Evolutionary conservation across 2,113 vertebrate species (phyloP), one percentile per base, ranked within the genome.

Genomic region (Lepus europaeus): DNA sequence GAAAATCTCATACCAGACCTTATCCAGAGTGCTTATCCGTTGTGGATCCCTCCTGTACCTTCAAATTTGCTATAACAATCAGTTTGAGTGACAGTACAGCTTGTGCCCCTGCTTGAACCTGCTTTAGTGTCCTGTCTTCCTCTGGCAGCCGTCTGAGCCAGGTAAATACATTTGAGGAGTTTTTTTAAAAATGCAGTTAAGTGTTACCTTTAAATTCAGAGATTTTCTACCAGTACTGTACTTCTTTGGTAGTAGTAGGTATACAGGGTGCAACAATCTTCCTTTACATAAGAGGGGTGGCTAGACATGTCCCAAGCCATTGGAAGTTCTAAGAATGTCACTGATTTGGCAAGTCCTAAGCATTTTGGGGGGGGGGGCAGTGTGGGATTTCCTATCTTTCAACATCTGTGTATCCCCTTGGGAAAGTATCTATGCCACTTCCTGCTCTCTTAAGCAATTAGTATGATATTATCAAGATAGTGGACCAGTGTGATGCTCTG

Each of bases 301-400:
- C 20, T 8, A 23, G 16, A 64, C 29, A 33, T 81, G 17, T 20
- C 11, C 27, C 39, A 66, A 84, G 56, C 22, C 29, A 29, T 19
- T 69, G 36, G 23, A 82, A 78, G 10, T 59, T 85, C 87, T 94
- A 73, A 77, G 64, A 90, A 85, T 39, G 13, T 76, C 51, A 87
- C 45, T 69, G 39, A 93, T 74, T 84, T 89, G 39, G 36, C 59
- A 51, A 68, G 9, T 72, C 53, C 69, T 39, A 49, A 49, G 33
- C 70, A 45, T 70, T 22, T n/a, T 8, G 87, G 73, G 29, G 5
- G 31, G 56, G 56, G 56, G 9, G 56, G 17, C 56, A 59, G 56
- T 59, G 56, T 19, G 19, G 56, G 56, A 20, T 76, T 31, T 70
- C 6, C 53, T 61, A 72, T 59, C 49, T 76, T 59, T 82, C 17